These are phyloP conservation scores for Ischnus inquisitorius DNA, from an alignment of 2,888 invertebrate species.

Conservation along the genomic window DNA sequence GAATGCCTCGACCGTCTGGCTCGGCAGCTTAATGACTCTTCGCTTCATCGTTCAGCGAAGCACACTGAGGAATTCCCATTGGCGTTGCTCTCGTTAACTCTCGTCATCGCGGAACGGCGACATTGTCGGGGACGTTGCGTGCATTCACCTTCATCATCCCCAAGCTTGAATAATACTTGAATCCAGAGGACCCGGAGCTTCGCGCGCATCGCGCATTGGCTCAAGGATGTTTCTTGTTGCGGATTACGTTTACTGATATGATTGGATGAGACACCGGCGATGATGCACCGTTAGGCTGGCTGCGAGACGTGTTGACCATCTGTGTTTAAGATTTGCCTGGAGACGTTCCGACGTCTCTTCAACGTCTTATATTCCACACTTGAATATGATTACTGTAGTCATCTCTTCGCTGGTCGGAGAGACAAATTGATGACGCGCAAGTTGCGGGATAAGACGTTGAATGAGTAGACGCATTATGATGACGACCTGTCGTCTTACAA, in stretches of 20 bases:
- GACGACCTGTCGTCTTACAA: not conserved
- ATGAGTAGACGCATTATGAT: conserved; percentile 3
- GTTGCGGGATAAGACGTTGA: conserved; percentile 41
- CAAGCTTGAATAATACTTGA: conserved; percentile 12
- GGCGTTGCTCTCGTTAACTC: conserved; percentile 50
- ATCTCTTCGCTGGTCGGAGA: conserved; percentile 11
- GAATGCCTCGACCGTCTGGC: conserved; percentile 22
- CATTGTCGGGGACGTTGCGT: conserved; percentile 5
- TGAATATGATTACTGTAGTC: conserved; percentile 6
- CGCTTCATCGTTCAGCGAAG: conserved; percentile 27
- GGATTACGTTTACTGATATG: conserved; percentile 39
- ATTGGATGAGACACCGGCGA: conserved; percentile 42
- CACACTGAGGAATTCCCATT: conserved; percentile 36
- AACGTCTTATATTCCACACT: conserved; percentile 13
- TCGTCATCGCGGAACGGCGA: conserved; percentile 10
- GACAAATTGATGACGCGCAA: conserved; percentile 55
- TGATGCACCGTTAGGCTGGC: conserved; percentile 61
- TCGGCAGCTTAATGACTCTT: conserved; percentile 39
- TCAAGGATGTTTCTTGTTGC: conserved; percentile 27
- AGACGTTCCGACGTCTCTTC: conserved; percentile 29
- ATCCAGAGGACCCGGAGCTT: conserved; percentile 30
- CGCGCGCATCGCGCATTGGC: not conserved
- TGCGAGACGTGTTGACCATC: conserved; percentile 29
- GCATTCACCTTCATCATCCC: conserved; percentile 2
- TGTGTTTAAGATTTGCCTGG: conserved; percentile 32